A percentile compares a stretch with the other conserved stretches of the same genome.
phyloP scores from a whole-genome alignment of 2,113 vertebrate genomes.

The Phylloscopus trochiloides region DNA sequence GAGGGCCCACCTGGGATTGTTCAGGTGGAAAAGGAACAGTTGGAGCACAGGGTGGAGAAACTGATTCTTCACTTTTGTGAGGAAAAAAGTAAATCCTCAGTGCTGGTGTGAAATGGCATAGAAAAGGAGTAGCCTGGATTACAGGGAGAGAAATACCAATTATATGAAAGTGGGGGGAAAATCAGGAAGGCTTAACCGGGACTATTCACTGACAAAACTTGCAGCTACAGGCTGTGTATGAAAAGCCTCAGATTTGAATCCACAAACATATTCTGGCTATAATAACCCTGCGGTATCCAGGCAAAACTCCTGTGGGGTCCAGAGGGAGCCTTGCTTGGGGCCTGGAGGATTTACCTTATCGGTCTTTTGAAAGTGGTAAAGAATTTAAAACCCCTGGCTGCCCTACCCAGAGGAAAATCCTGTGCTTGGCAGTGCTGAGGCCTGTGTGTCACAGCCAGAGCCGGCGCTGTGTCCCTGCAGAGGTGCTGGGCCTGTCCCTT shows the following conservation, averaged over 20 bases:
- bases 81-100: neutral
- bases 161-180: neutral
- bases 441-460: accelerated
- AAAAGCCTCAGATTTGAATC: neutral
- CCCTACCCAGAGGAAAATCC: accelerated
- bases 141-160: neutral
- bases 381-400: neutral
- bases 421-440: accelerated
- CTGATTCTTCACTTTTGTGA: neutral
- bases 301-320: neutral
- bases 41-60: neutral
- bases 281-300: neutral
- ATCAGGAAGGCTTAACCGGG: neutral
- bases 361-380: neutral
- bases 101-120: neutral
- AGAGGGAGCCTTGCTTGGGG: neutral
- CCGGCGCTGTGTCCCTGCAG: accelerated
- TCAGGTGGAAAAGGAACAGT: neutral
- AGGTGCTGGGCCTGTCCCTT: neutral
- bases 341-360: neutral
- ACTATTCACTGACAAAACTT: neutral
- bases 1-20: neutral
- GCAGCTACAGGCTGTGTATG: neutral
- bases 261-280: neutral
- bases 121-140: neutral